Conservation (phyloP, 2,797 vertebrate genomes). For the Lutjanus argentimaculatus region DNA sequence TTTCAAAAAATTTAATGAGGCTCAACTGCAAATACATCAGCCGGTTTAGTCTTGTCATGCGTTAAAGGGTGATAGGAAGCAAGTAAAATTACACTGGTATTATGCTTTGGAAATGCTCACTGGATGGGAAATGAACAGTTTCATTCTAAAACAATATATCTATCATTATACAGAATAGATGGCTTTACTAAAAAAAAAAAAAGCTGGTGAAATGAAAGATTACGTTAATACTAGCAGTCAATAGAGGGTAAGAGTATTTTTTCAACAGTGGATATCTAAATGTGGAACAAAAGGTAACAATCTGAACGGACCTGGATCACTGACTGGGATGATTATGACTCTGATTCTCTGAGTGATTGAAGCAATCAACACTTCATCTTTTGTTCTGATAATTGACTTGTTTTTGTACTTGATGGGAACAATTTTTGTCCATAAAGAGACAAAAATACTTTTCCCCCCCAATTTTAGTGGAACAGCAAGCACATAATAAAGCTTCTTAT, state of each 20-base stretch:
- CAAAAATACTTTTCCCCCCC: background rate
- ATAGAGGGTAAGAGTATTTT: background rate
- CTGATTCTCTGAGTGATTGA: conserved; percentile 1
- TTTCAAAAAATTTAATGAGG: conserved; percentile 47
- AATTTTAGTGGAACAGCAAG: background rate
- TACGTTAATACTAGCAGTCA: background rate
- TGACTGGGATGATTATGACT: conserved; percentile 1
- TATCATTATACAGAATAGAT: background rate
- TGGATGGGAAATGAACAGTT: conserved; percentile 15
- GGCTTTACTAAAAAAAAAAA: background rate
- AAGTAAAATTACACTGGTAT: conserved; percentile 34
- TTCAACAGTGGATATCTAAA: background rate
- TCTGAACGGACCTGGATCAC: conserved; percentile 11
- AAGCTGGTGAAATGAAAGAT: background rate
- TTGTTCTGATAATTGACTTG: conserved; percentile 27
- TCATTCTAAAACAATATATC: conserved; percentile 3
- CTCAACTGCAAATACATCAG: conserved; percentile 40
- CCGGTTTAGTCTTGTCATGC: conserved; percentile 30
- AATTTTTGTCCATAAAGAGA: background rate
- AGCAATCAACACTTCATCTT: conserved; percentile 6
- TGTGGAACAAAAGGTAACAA: background rate
- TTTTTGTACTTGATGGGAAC: conserved; percentile 16
- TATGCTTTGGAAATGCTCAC: conserved; percentile 18
- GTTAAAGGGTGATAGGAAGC: conserved; percentile 30
- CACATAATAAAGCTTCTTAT: background rate